These are phyloP conservation scores for Dendrolimus houi DNA, from an alignment of 2,888 invertebrate genomes.

Conservation along the genomic window DNA sequence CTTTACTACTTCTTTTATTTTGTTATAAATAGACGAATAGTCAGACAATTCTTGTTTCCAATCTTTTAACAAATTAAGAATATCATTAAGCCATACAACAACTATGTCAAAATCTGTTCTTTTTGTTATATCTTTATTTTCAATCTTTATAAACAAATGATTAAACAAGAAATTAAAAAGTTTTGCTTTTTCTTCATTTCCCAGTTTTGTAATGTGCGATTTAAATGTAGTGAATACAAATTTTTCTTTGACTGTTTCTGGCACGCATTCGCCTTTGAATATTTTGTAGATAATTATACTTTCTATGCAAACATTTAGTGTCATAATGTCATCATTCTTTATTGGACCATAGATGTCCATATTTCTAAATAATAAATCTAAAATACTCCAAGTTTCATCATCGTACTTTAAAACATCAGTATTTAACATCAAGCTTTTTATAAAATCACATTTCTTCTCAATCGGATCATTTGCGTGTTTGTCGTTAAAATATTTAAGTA, in stretches of 20 bases:
- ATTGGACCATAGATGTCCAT: slow-evolving; percentile 35
- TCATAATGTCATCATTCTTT: slow-evolving; percentile 14
- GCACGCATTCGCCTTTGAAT: slow-evolving; percentile 25
- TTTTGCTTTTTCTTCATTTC: slow-evolving; percentile 27
- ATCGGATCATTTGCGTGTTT: slow-evolving; percentile 34
- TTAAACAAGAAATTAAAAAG: slow-evolving; percentile 40
- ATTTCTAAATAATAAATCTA: slow-evolving; percentile 37
- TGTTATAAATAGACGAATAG: slow-evolving; percentile 31
- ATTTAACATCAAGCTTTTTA: slow-evolving; percentile 23
- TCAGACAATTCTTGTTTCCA: slow-evolving; percentile 39
- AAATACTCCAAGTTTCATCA: slow-evolving; percentile 34
- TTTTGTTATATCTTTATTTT: slow-evolving; percentile 15
- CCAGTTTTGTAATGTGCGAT: slow-evolving; percentile 23
- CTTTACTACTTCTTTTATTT: slow-evolving; percentile 32
- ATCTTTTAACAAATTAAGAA: slow-evolving; percentile 30
- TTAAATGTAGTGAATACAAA: slow-evolving; percentile 29
- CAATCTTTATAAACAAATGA: slow-evolving; percentile 18
- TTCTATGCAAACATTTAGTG: slow-evolving; percentile 20
- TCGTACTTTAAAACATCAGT: slow-evolving; percentile 29
- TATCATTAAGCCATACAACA: slow-evolving; percentile 14
- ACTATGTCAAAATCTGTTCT: slow-evolving; percentile 20
- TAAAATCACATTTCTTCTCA: slow-evolving; percentile 26
- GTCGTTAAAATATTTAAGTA: slow-evolving; percentile 34
- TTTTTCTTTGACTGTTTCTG: slow-evolving; percentile 30
- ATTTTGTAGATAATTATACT: slow-evolving; percentile 33